Evolutionary conservation across 2,888 invertebrate genomes (phyloP).

Genomic region (Nezara viridula): DNA sequence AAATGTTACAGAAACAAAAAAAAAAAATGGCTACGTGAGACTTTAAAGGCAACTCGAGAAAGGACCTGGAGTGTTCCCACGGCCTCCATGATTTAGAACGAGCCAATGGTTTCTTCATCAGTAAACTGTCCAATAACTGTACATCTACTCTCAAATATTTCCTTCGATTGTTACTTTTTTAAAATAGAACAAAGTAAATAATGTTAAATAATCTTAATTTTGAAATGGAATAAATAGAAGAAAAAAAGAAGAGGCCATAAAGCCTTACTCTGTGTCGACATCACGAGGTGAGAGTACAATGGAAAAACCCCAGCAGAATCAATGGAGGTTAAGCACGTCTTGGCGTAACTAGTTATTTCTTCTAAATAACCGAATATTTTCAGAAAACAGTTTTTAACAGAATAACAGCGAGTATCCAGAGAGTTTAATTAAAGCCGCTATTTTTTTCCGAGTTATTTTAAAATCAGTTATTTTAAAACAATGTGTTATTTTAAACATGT

Average conservation of each 20-base stretch:
- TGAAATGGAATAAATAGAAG: neutral
- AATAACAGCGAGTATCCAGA: neutral
- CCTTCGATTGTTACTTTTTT: neutral
- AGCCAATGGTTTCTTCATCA: neutral
- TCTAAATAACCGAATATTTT: neutral
- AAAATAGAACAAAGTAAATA: neutral
- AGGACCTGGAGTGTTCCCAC: neutral
- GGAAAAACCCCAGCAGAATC: neutral
- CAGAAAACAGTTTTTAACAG: neutral
- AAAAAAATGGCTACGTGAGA: neutral
- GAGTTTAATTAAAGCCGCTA: no score
- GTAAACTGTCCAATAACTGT: neutral
- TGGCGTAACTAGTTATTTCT: neutral
- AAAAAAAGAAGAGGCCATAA: neutral
- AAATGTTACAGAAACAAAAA: neutral
- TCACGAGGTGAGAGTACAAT: conserved; percentile 16
- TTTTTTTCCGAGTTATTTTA: no score
- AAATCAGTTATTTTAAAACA: no score
- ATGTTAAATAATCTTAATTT: neutral
- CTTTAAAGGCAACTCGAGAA: neutral
- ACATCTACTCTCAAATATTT: neutral
- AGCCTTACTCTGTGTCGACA: neutral
- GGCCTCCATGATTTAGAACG: neutral
- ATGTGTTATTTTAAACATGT: no score
- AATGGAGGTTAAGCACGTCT: neutral